phyloP scores from a whole-genome alignment of 2,888 invertebrate genomes.

The Lumbricus terrestris region DNA sequence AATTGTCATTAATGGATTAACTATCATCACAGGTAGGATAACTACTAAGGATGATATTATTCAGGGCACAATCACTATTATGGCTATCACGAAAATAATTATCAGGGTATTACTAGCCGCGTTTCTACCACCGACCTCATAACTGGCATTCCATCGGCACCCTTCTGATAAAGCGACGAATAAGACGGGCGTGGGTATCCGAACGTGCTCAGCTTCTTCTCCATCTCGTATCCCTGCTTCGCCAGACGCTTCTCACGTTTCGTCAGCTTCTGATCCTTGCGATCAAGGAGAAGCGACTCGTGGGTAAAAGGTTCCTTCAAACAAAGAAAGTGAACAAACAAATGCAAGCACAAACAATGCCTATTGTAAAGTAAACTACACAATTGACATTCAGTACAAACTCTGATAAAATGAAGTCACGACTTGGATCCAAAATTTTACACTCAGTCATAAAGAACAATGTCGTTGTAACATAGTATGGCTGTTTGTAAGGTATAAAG shows the following conservation, averaged over 20 bases:
- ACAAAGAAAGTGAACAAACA: slow-evolving; percentile 26
- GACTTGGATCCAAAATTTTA: too few species aligned
- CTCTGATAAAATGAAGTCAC: too few species aligned
- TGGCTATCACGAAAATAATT: too few species aligned
- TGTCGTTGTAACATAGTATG: too few species aligned
- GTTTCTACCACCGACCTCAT: neutral
- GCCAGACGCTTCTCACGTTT: slow-evolving; percentile 90
- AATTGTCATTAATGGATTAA: too few species aligned
- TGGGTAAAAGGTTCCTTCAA: slow-evolving; percentile 82
- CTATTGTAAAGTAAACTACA: neutral
- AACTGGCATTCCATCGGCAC: neutral
- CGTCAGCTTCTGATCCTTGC: slow-evolving; percentile 90
- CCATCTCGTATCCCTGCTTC: slow-evolving; percentile 87
- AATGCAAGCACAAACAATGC: neutral
- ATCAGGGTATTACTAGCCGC: too few species aligned
- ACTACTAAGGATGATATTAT: too few species aligned
- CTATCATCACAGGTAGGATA: too few species aligned
- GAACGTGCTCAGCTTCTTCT: slow-evolving; percentile 70
- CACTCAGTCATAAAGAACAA: too few species aligned
- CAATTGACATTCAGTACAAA: too few species aligned
- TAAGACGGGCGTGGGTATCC: slow-evolving; percentile 22
- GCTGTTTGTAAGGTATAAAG: too few species aligned
- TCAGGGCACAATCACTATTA: too few species aligned
- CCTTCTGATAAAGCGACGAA: neutral
- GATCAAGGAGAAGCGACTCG: slow-evolving; percentile 87